Percentiles rank a stretch among this genome's conserved stretches.
phyloP scores from a whole-genome alignment of 2,113 vertebrate species.

The Gallinago paraguaiae region DNA sequence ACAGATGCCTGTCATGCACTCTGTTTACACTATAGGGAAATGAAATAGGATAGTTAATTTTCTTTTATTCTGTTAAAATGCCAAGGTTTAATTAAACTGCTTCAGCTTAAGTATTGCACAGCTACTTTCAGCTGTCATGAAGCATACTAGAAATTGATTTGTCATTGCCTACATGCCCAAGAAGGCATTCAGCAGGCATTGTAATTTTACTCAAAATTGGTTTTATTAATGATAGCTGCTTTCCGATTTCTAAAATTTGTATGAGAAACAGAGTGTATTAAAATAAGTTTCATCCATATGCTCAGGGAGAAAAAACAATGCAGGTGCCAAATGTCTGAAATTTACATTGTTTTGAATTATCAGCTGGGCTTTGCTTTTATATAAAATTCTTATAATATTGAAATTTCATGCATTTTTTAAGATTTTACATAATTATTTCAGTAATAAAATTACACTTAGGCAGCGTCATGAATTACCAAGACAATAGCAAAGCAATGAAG shows the following conservation, averaged over 20 bases:
- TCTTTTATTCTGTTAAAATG: slow-evolving; percentile 66
- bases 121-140: slow-evolving; percentile 50
- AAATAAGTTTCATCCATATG: slow-evolving; percentile 16
- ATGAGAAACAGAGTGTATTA: neutral
- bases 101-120: slow-evolving; percentile 50
- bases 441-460: neutral
- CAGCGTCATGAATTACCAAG: neutral
- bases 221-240: slow-evolving; percentile 49
- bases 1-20: slow-evolving; percentile 49
- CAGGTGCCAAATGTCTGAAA: neutral
- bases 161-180: slow-evolving; percentile 23
- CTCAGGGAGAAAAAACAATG: neutral
- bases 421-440: neutral
- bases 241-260: slow-evolving; percentile 21
- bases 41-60: slow-evolving; percentile 58
- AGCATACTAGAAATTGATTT: slow-evolving; percentile 54
- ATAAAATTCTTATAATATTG: neutral
- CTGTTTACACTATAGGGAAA: slow-evolving; percentile 57
- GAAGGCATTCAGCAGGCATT: slow-evolving; percentile 31
- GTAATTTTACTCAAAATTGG: slow-evolving; percentile 21
- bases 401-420: neutral
- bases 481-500: neutral
- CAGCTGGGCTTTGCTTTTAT: neutral
- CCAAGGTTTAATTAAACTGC: slow-evolving; percentile 67
- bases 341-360: neutral